Conservation (phyloP, 1,140 invertebrate genomes). For the Cherax destructor region DNA sequence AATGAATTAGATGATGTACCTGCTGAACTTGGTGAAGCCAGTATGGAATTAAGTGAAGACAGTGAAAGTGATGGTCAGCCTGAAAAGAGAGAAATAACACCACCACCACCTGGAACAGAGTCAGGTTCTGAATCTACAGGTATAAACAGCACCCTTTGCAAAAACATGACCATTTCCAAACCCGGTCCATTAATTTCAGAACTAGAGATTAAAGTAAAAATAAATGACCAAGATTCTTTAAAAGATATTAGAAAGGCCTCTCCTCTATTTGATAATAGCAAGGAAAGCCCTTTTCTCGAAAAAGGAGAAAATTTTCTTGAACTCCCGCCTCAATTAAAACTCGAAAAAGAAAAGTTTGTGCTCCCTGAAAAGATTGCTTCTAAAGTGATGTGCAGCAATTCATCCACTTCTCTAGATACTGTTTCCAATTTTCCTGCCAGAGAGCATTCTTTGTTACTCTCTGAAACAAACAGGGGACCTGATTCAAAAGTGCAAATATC, state of each 20-base stretch:
- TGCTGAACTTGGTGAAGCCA: slow-evolving; percentile 1
- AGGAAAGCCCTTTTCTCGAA: not conserved
- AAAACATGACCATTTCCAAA: not conserved
- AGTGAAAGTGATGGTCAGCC: not conserved
- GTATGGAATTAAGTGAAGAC: slow-evolving; percentile 10
- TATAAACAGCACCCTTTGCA: not conserved
- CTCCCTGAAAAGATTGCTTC: not conserved
- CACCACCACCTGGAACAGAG: not conserved
- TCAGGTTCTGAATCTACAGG: not conserved
- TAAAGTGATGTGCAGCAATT: not conserved
- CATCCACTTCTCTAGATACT: not conserved
- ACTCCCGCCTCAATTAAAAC: not conserved
- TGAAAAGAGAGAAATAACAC: not conserved
- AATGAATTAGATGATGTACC: not conserved
- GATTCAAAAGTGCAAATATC: slow-evolving; percentile 10
- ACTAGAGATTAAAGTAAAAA: not conserved
- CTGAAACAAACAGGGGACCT: not conserved
- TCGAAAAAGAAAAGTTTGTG: not conserved
- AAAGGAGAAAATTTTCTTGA: not conserved
- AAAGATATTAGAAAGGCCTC: not conserved
- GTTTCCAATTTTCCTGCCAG: not conserved
- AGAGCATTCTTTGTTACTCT: not conserved
- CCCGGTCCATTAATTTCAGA: not conserved
- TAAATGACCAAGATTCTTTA: not conserved
- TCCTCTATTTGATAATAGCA: not conserved